Evolutionary conservation across 2,888 invertebrate species (phyloP).

Genomic region (Uloborus plumipes): DNA sequence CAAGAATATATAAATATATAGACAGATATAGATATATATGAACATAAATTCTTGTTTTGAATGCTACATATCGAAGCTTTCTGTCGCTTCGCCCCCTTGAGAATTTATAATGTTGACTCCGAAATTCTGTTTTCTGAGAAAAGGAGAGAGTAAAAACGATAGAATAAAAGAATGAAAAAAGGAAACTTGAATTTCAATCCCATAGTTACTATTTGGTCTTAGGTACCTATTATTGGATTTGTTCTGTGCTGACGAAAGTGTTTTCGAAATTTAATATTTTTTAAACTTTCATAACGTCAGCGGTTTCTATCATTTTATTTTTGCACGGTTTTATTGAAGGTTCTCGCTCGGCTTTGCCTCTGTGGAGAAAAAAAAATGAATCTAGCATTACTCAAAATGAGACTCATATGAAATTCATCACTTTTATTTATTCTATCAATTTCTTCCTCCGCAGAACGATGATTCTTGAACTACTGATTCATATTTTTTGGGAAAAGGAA

Average conservation of each 20-base stretch:
- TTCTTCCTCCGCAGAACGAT: too few relatives aligned
- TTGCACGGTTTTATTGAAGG: slow-evolving; percentile 47
- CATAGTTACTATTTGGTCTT: slow-evolving; percentile 57
- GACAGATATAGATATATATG: slow-evolving; percentile 47
- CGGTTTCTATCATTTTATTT: slow-evolving; percentile 50
- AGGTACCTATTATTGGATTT: slow-evolving; percentile 63
- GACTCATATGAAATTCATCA: slow-evolving; percentile 60
- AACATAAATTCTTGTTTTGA: slow-evolving; percentile 60
- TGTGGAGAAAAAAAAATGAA: slow-evolving; percentile 28
- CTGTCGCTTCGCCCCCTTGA: slow-evolving; percentile 48
- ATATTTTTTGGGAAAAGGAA: too few relatives aligned
- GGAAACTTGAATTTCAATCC: slow-evolving; percentile 48
- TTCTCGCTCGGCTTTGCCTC: slow-evolving; percentile 1
- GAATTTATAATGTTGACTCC: slow-evolving; percentile 62
- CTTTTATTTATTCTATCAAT: slow-evolving; percentile 3
- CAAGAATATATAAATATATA: slow-evolving; percentile 40
- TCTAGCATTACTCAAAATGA: slow-evolving; percentile 42
- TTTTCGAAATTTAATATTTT: slow-evolving; percentile 64
- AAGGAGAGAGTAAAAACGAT: slow-evolving; percentile 11
- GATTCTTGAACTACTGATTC: too few relatives aligned
- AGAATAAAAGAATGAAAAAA: slow-evolving; percentile 11
- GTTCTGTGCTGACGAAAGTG: slow-evolving; percentile 60
- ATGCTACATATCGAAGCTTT: slow-evolving; percentile 56
- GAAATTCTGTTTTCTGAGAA: slow-evolving; percentile 58
- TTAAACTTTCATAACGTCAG: slow-evolving; percentile 63